phyloP scores from a whole-genome alignment of 2,113 vertebrate genomes.

The Lophochroa leadbeateri region DNA sequence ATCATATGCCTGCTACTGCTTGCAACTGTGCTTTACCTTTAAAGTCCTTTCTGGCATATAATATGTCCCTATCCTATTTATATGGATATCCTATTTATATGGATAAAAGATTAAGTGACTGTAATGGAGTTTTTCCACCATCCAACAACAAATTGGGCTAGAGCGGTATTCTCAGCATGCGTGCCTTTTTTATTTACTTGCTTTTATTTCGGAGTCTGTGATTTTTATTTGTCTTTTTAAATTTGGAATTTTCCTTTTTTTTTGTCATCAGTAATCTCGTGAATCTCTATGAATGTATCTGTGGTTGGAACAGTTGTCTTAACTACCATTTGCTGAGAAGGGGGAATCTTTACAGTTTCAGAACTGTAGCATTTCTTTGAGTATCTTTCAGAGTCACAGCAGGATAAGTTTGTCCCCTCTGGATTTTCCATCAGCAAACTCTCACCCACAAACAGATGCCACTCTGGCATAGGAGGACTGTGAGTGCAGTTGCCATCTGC shows the following conservation, averaged over 20 bases:
- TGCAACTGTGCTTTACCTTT: not conserved
- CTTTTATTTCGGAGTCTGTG: not conserved
- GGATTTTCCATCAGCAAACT: conserved; percentile 12
- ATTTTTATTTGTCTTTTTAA: not conserved
- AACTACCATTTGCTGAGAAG: not conserved
- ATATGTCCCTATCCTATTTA: accelerated
- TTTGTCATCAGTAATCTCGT: not conserved
- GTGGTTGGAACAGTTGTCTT: not conserved
- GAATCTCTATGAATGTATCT: not conserved
- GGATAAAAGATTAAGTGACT: not conserved
- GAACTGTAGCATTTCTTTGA: not conserved
- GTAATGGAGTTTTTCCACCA: accelerated
- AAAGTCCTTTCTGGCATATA: not conserved
- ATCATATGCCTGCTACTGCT: not conserved
- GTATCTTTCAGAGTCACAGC: not conserved
- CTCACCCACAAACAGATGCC: conserved; percentile 7
- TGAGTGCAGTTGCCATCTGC: not conserved
- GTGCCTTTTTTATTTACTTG: not conserved
- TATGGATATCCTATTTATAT: too few species aligned
- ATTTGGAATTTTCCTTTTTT: not conserved
- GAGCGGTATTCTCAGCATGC: accelerated
- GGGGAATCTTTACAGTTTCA: not conserved
- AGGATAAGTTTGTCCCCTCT: not conserved
- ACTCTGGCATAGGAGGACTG: not conserved
- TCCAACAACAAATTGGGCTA: not conserved